Conservation (phyloP, 2,113 vertebrate species). For the Festucalex cinctus region DNA sequence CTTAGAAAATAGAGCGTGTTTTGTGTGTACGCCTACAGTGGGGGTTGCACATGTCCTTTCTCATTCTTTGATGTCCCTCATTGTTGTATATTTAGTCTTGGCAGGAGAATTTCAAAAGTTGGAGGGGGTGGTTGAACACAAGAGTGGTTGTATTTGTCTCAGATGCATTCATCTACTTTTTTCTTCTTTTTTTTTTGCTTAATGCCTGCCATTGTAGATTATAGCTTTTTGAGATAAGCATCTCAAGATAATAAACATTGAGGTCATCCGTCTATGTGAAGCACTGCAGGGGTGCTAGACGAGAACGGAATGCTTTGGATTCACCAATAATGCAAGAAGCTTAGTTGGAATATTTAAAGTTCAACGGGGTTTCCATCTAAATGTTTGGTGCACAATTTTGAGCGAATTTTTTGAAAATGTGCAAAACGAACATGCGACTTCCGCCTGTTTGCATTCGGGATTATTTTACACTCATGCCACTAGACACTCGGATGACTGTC, state of each 20-base stretch:
- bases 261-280: background rate
- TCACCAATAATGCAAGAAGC: background rate
- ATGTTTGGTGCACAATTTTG: too few species aligned
- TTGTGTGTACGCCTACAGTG: background rate
- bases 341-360: background rate
- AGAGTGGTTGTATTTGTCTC: constrained; percentile 14
- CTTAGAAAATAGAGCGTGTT: background rate
- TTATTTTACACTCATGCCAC: too few species aligned
- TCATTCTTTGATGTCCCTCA: constrained; percentile 31
- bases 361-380: background rate
- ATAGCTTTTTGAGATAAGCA: constrained; percentile 2
- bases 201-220: constrained; percentile 18
- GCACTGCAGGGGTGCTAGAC: background rate
- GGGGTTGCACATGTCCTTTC: background rate
- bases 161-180: constrained; percentile 19
- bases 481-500: too few species aligned
- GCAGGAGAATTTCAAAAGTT: constrained; percentile 33
- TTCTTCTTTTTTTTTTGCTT: constrained; percentile 11
- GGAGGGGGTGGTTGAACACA: constrained; percentile 15
- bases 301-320: background rate
- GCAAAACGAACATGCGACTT: too few species aligned
- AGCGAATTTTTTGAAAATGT: too few species aligned
- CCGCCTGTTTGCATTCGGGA: too few species aligned
- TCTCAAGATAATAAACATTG: constrained; percentile 2
- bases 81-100: constrained; percentile 37